Evolutionary conservation across 2,888 invertebrate species (phyloP).

Genomic region (Lasioglossum zephyrum): DNA sequence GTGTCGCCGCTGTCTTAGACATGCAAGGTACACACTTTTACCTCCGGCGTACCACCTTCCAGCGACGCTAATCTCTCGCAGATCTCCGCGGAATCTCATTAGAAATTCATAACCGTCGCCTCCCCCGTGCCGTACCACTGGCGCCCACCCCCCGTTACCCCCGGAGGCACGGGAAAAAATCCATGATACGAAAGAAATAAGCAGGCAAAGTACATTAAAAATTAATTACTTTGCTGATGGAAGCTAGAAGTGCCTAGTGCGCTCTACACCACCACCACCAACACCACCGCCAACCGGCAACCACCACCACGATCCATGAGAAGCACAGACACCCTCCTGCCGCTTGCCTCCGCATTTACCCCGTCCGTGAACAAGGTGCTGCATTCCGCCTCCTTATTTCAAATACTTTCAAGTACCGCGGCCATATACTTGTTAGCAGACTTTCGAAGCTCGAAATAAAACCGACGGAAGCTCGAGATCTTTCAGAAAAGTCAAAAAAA

Average conservation of each 20-base stretch:
- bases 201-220: slow-evolving; percentile 84
- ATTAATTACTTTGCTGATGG: slow-evolving; percentile 85
- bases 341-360: slow-evolving; percentile 56
- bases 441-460: slow-evolving; percentile 38
- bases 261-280: slow-evolving; percentile 55
- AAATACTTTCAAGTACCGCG: slow-evolving; percentile 64
- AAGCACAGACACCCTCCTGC: slow-evolving; percentile 23
- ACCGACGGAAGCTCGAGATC: neutral
- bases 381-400: slow-evolving; percentile 69
- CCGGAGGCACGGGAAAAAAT: slow-evolving; percentile 73
- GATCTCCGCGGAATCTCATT: slow-evolving; percentile 84
- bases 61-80: slow-evolving; percentile 83
- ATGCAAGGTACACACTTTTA: slow-evolving; percentile 80
- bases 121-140: slow-evolving; percentile 65
- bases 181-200: slow-evolving; percentile 84
- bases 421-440: slow-evolving; percentile 46
- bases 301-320: slow-evolving; percentile 34
- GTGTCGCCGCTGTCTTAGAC: slow-evolving; percentile 75
- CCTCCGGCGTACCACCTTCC: slow-evolving; percentile 71
- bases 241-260: slow-evolving; percentile 83
- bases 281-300: neutral
- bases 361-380: slow-evolving; percentile 58
- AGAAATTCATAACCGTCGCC: slow-evolving; percentile 84
- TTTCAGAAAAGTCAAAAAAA: slow-evolving; percentile 21
- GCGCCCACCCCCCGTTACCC: slow-evolving; percentile 30